phyloP scores from a whole-genome alignment of 2,113 vertebrate genomes.

The Heterocephalus glaber region DNA sequence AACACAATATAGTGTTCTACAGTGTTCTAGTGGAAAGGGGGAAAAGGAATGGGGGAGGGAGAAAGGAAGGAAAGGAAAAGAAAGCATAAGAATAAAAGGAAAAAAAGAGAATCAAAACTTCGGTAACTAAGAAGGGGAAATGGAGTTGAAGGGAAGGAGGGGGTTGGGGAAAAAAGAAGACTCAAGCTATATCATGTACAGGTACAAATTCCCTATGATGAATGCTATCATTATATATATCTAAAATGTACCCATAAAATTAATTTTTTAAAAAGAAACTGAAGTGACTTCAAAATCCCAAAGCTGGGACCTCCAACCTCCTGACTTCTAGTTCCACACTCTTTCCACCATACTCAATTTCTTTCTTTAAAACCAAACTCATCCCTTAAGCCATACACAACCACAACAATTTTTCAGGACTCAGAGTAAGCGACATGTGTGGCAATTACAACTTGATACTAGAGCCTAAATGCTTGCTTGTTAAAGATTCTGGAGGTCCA shows the following conservation, averaged over 20 bases:
- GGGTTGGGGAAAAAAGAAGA: too few relatives aligned
- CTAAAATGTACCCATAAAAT: background rate
- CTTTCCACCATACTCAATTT: background rate
- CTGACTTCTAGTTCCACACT: background rate
- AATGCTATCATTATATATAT: background rate
- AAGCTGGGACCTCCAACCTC: background rate
- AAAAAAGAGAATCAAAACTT: too few relatives aligned
- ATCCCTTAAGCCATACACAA: background rate
- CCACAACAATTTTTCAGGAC: slow-evolving; percentile 6
- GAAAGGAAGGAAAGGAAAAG: too few relatives aligned
- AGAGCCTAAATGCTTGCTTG: background rate
- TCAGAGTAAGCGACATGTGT: background rate
- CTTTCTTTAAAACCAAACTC: slow-evolving; percentile 28
- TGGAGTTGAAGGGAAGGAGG: too few relatives aligned
- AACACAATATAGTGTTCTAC: too few relatives aligned
- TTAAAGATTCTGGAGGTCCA: background rate
- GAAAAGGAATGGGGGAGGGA: too few relatives aligned
- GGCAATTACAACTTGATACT: background rate
- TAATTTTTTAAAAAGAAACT: background rate
- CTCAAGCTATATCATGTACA: too few relatives aligned
- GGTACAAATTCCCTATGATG: background rate
- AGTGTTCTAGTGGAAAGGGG: too few relatives aligned
- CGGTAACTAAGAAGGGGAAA: too few relatives aligned
- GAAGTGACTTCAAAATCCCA: background rate
- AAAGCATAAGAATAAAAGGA: too few relatives aligned